Evolutionary conservation across 2,797 vertebrate genomes (phyloP).

Genomic region (Lutjanus campechanus): DNA sequence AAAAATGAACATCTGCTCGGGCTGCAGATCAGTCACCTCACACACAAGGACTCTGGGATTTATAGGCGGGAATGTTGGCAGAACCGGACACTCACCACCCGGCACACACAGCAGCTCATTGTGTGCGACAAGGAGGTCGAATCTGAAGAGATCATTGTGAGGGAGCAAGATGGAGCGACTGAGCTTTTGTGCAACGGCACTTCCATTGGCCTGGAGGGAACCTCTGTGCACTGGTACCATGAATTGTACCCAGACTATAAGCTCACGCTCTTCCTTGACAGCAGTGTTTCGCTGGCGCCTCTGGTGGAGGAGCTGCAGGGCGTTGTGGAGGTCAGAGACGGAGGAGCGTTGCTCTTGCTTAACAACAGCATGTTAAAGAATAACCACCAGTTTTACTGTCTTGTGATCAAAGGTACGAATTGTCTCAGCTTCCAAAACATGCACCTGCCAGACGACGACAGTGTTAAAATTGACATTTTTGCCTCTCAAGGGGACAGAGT

Average conservation of each 20-base stretch:
- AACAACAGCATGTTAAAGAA: constrained; percentile 42
- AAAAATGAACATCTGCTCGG: constrained; percentile 54
- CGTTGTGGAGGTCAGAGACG: constrained; percentile 53
- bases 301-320: constrained; percentile 59
- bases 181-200: constrained; percentile 71
- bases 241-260: constrained; percentile 51
- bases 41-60: constrained; percentile 72
- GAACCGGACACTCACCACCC: constrained; percentile 37
- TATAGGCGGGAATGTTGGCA: constrained; percentile 84
- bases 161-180: constrained; percentile 21
- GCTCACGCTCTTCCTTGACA: constrained; percentile 76
- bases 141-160: constrained; percentile 51
- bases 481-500: constrained; percentile 73
- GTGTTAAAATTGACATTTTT: constrained; percentile 58
- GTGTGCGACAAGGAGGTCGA: constrained; percentile 74
- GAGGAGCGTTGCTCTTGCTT: constrained; percentile 66
- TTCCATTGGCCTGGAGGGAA: constrained; percentile 12
- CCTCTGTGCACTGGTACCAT: constrained; percentile 80
- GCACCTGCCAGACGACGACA: constrained; percentile 22
- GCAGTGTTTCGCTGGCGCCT: constrained; percentile 62
- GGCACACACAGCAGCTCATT: constrained; percentile 57
- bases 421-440: constrained; percentile 80
- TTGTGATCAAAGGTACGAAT: constrained; percentile 59
- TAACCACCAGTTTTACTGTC: constrained; percentile 71
- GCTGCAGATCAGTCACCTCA: constrained; percentile 73